Conservation (phyloP, 2,113 vertebrate genomes). For the Cheilinus undulatus region DNA sequence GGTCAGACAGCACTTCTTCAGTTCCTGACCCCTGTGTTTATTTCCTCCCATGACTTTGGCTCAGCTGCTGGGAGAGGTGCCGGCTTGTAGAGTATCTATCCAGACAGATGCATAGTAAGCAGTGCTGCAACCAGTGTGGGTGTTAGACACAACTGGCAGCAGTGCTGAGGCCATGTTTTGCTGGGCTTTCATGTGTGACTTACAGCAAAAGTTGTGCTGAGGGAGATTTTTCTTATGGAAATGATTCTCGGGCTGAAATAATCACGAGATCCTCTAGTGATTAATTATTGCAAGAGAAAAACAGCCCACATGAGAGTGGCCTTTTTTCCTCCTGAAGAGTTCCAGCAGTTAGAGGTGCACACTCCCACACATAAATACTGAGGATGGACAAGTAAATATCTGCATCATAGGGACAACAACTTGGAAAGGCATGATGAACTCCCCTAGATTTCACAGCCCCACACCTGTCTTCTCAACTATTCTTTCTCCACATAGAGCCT, state of each 20-base stretch:
- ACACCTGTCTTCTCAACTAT: constrained; percentile 44
- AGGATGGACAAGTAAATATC: constrained; percentile 57
- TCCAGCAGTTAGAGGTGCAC: constrained; percentile 8
- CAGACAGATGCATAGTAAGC: constrained; percentile 55
- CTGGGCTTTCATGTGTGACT: constrained; percentile 54
- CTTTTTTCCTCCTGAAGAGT: constrained; percentile 29
- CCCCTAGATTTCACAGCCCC: constrained; percentile 16
- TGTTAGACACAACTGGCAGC: constrained; percentile 53
- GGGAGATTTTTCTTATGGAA: constrained; percentile 36
- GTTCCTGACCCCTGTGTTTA: constrained; percentile 31
- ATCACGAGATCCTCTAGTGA: constrained; percentile 52
- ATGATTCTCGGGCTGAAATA: constrained; percentile 41
- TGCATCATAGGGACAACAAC: constrained; percentile 41
- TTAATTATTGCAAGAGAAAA: constrained; percentile 65
- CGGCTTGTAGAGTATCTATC: constrained; percentile 35
- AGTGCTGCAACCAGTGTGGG: constrained; percentile 43
- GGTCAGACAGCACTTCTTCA: constrained; percentile 42
- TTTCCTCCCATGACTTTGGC: constrained; percentile 7
- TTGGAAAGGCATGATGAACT: constrained; percentile 13
- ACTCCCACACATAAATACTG: constrained; percentile 40
- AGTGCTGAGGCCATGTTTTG: constrained; percentile 45
- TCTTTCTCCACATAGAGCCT: constrained; percentile 21
- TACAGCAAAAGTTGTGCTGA: constrained; percentile 44
- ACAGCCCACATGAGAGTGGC: constrained; percentile 29
- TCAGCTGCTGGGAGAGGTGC: constrained; percentile 23